Evolutionary conservation across 2,113 vertebrate genomes (phyloP).

Genomic region (Phodopus roborovskii): DNA sequence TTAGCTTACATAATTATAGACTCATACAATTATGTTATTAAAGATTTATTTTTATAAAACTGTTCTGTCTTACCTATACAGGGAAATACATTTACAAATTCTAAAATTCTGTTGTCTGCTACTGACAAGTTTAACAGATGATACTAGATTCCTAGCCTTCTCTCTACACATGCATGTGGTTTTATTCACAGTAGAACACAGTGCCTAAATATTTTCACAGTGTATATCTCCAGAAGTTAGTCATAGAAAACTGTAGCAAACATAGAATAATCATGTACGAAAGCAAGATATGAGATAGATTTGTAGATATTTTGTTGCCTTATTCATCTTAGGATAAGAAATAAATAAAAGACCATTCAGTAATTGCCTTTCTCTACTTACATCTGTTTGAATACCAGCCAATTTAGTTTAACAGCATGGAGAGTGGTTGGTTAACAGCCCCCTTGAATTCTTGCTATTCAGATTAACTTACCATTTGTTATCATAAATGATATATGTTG

Average conservation of each 20-base stretch:
- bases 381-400: neutral
- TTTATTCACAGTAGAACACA: slow-evolving; percentile 17
- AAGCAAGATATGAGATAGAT: neutral
- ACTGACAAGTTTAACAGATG: neutral
- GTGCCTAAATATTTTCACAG: neutral
- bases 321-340: neutral
- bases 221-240: neutral
- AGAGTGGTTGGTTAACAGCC: neutral
- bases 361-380: neutral
- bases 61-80: neutral
- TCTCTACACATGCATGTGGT: no score
- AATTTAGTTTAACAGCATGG: neutral
- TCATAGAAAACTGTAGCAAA: neutral
- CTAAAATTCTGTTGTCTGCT: neutral
- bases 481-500: no score
- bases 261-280: neutral
- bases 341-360: neutral
- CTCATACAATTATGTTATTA: neutral
- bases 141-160: neutral
- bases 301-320: neutral
- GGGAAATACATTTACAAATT: neutral
- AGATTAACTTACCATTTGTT: no score
- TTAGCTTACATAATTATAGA: neutral
- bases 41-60: neutral
- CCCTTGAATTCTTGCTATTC: neutral